A percentile compares a stretch with the other conserved stretches of the same genome.
phyloP scores from a whole-genome alignment of 2,888 invertebrate species.

The Philaethria dido region DNA sequence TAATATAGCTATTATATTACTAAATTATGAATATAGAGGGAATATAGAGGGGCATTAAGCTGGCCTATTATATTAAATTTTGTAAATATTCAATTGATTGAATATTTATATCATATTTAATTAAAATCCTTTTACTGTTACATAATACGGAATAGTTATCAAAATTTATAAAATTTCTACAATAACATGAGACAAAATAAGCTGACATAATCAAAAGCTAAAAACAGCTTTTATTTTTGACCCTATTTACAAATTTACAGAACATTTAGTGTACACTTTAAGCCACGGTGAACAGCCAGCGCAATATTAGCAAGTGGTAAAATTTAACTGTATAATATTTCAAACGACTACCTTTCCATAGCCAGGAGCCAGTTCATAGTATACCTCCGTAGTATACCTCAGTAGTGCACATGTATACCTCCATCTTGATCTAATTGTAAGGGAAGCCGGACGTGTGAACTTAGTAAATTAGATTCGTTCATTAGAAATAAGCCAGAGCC shows the following conservation, averaged over 20 bases:
- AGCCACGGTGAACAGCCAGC: not conserved
- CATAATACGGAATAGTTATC: no score
- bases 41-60: no score
- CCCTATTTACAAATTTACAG: not conserved
- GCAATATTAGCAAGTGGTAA: slow-evolving; percentile 2
- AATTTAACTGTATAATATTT: not conserved
- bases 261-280: not conserved
- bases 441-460: slow-evolving; percentile 23
- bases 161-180: no score
- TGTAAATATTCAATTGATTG: no score
- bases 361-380: not conserved
- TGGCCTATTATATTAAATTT: no score
- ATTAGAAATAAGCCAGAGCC: slow-evolving; percentile 9
- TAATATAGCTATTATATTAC: no score
- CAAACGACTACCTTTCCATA: not conserved
- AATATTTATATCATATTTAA: no score
- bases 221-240: not conserved
- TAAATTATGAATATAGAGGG: no score
- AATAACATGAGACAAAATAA: no score
- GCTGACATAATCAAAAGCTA: not conserved
- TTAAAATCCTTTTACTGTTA: no score
- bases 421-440: slow-evolving; percentile 29
- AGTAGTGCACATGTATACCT: slow-evolving; percentile 6
- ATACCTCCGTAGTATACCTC: no score
- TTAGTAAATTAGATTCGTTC: slow-evolving; percentile 25